These are phyloP conservation scores for Phoenoteleia sp. DNA, from an alignment of 2,888 invertebrate species.

Conservation along the genomic window DNA sequence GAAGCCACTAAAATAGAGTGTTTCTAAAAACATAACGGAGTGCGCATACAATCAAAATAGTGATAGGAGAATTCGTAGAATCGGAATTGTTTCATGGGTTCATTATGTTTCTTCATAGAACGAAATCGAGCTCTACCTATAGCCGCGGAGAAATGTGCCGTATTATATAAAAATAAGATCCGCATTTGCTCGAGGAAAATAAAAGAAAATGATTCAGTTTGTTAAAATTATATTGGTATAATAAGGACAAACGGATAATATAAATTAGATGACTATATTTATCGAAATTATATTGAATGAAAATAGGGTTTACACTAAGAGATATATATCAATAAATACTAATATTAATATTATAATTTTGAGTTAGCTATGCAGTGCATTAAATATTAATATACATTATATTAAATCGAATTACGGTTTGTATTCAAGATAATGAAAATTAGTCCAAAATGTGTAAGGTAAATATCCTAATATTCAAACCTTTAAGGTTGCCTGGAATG, in stretches of 20 bases:
- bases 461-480: no score
- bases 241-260: neutral
- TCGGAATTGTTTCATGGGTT: constrained; percentile 39
- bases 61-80: constrained; percentile 47
- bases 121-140: constrained; percentile 9
- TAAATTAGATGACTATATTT: neutral
- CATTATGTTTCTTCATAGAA: constrained; percentile 32
- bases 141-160: neutral
- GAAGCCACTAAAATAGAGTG: constrained; percentile 11
- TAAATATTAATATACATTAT: no score
- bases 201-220: constrained; percentile 33
- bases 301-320: no score
- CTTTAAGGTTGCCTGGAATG: no score
- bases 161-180: constrained; percentile 23
- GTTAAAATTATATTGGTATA: constrained; percentile 12
- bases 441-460: no score
- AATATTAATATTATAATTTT: no score
- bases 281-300: neutral
- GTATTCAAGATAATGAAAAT: no score
- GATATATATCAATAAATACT: no score
- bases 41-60: constrained; percentile 10
- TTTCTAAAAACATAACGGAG: constrained; percentile 14
- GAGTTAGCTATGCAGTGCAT: no score
- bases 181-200: constrained; percentile 2
- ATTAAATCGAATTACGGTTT: no score